Evolutionary conservation across 2,888 invertebrate species (phyloP), one percentile per base, ranked within the genome.

Genomic region (Nomada fabriciana): DNA sequence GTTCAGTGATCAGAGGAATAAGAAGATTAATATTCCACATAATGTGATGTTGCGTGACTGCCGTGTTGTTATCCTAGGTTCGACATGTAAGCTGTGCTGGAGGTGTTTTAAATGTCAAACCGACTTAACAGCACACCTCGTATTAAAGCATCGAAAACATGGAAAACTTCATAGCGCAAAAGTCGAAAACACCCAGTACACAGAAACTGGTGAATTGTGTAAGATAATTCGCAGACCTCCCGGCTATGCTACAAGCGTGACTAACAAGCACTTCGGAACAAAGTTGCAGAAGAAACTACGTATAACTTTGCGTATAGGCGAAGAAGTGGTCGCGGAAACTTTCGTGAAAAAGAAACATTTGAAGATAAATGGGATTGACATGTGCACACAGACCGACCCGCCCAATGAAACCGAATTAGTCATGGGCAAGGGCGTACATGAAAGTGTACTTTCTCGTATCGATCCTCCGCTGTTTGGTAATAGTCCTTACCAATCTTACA

Each of bases 91-190:
- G 5, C 36, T 86, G 43, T 92, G 92, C 71, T 76, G 84, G 11
- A 78, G 71, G 53, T 68, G 53, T 7, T 91, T 91, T 52, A 92
- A 91, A 65, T 92, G 91, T 36, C 61, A 78, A 50, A 88, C 70
- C 1, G 91, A 92, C 47, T 29, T 91, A 4, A 55, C 78, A n/a
- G 3, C 68, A 1, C 90, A 91, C 64, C 61, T 13, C 11, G 76
- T 63, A 53, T 82, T 64, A 10, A 80, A 72, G 36, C 91, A 92
- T 68, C 7, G 29, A 18, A 59, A 1, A 18, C 18, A 25, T 10
- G 13, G 11, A 0, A 13, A 64, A 10, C 13, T 11, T 18, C 1
- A 2, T 5, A 2, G 0, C 2, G 18, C 2, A 13, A 5, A n/a
- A 9, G 13, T 23, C 0, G 25, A 50, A 10, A 13, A 43, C 4